Evolutionary conservation across 30 jellyfish, hydroid and myxozoan species (phyloP).

Genomic region (Cassiopea xamachana): DNA sequence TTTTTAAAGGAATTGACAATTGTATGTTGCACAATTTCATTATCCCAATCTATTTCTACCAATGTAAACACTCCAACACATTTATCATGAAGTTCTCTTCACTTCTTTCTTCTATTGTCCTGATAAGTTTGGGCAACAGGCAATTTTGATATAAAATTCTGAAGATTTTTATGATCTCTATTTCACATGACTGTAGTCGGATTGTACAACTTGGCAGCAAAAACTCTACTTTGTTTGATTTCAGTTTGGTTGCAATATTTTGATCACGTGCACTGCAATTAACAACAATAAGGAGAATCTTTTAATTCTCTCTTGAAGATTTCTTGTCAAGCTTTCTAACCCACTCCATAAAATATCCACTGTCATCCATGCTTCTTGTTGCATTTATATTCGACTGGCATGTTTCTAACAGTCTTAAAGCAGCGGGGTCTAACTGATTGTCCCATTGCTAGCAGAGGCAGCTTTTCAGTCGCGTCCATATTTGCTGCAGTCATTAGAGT

Average conservation of each 20-base stretch:
- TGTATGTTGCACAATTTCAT: not conserved
- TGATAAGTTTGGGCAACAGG: constrained; percentile 41
- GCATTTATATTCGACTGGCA: not conserved
- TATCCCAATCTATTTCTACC: not conserved
- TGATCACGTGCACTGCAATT: constrained; percentile 15
- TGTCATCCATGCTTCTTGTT: not conserved
- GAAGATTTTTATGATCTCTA: not conserved
- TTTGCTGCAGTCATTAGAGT: constrained; percentile 1
- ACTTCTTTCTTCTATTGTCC: constrained; percentile 5
- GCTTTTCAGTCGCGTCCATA: not conserved
- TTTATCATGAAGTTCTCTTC: not conserved
- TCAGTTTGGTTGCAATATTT: not conserved
- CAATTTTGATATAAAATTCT: not conserved
- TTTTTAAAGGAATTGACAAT: not conserved
- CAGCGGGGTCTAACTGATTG: not conserved
- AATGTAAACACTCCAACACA: not conserved
- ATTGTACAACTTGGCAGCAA: not conserved
- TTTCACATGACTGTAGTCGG: constrained; percentile 22
- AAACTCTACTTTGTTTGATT: not conserved
- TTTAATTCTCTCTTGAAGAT: not conserved
- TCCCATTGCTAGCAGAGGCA: not conserved
- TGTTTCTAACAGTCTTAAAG: not conserved
- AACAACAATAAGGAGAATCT: not conserved
- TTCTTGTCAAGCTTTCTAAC: fast-evolving
- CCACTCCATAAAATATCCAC: not conserved